Evolutionary conservation across 2,888 invertebrate species (phyloP), one percentile per base, ranked within the genome.

Genomic region (Platycnemis pennipes): DNA sequence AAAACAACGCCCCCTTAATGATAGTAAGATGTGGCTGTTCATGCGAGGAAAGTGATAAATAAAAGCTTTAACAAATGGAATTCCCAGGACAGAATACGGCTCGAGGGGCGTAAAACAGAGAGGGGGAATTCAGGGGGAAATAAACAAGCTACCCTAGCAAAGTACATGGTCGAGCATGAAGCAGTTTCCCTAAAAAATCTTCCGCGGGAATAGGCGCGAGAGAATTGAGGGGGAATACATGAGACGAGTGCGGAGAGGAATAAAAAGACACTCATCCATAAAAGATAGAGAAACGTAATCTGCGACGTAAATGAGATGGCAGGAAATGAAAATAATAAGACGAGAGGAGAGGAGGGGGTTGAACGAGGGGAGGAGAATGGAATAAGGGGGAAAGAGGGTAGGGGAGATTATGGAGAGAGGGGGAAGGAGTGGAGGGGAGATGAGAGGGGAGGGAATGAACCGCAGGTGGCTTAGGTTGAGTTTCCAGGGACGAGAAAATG

Each of bases 281-380:
- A 91, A 63, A 44, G 63, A 91, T 87, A 69, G 63, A 31, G 91
- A 63, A 87, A 87, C 87, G 91, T 53, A 44, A 91, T 44, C 91
- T 63, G 91, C 37, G 44, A 69, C 63, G 63, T 63, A 44, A 91
- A 91, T 91, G 63, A 91, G 56, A 63, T 69, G 56, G 91, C 63
- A 69, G 63, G 63, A 69, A 42, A 91, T 63, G 63, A 44, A 91
- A 46, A n/a, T n/a, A 91, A 69, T n/a, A 91, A 69, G 45, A n/a
- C 26, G n/a, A 63, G 26, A 26, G 42, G 26, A 49, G 7, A 3
- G 49, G 49, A 49, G 49, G 49, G 49, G 16, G 19, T 11, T 13
- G 85, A 8, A 86, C 31, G 26, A 86, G 85, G 85, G 85, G 42
- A 37, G 63, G 42, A 87, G 16, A 44, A 8, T 3, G 87, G 11